Conservation (phyloP, 1,140 invertebrate species). For the Achroia grisella region DNA sequence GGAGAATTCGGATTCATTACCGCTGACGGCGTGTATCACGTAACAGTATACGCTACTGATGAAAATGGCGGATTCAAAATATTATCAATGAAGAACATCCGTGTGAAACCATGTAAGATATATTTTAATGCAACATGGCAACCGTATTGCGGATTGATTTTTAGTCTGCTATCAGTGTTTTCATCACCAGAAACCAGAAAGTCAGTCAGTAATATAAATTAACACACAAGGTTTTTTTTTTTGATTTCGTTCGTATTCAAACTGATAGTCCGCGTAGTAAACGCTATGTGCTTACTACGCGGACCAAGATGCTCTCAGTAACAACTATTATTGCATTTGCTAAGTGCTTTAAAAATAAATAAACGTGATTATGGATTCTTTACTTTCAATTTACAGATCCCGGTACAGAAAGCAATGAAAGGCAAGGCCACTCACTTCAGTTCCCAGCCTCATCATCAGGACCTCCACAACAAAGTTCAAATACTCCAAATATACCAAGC, state of each 20-base stretch:
- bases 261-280: too few species aligned
- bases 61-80: slow-evolving; percentile 83
- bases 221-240: slow-evolving; percentile 1
- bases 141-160: too few species aligned
- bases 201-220: too few species aligned
- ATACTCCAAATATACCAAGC: slow-evolving; percentile 10
- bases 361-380: too few species aligned
- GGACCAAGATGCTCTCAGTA: too few species aligned
- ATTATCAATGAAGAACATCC: slow-evolving; percentile 78
- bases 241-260: too few species aligned
- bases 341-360: too few species aligned
- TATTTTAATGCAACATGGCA: too few species aligned
- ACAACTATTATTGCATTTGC: too few species aligned
- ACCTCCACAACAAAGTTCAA: slow-evolving; percentile 18
- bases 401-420: slow-evolving; percentile 17
- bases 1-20: slow-evolving; percentile 87
- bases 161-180: too few species aligned
- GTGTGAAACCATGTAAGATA: slow-evolving; percentile 65
- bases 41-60: slow-evolving; percentile 85
- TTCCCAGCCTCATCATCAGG: slow-evolving; percentile 30
- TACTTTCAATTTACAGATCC: slow-evolving; percentile 32
- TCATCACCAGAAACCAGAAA: too few species aligned
- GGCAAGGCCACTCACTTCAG: slow-evolving; percentile 35
- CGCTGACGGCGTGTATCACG: slow-evolving; percentile 84
- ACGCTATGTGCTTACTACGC: too few species aligned